Evolutionary conservation across 2,113 vertebrate genomes (phyloP), one percentile per base, ranked within the genome.

Genomic region (Suncus etruscus): DNA sequence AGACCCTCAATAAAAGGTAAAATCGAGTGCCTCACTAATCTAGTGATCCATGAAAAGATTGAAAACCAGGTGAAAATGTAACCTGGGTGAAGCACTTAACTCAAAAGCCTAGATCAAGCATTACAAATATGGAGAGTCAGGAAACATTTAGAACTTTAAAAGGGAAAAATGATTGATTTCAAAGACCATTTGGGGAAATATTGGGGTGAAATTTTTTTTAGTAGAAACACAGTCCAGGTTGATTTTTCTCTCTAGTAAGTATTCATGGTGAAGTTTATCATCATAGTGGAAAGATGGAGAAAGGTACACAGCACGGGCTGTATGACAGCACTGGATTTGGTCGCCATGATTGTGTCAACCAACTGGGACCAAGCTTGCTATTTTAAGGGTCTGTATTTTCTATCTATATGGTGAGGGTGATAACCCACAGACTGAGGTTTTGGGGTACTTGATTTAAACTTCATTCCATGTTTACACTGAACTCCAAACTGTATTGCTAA

Each of bases 1-100:
- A 95, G 86, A 83, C 86, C 66, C 69, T 72, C 47, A 84, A 54
- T 94, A 91, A 90, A 94, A 94, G 94, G 88, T 92, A 94, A 93
- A 95, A 86, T 90, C 69, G 74, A 86, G 87, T 94, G 84, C 47
- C 83, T 83, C 75, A 48, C 58, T 84, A 89, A 93, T 94, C 90
- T 86, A 87, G 80, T 47, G 70, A 48, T 58, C 88, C 63, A 83
- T 54, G 15, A 88, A 47, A 90, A 81, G 86, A 63, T 45, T 85
- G 94, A 77, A 75, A 94, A 94, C 86, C 65, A 87, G 83, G 74
- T 0, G 47, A 84, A 90, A 93, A 90, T 91, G 88, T 89, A 92
- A 87, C 39, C 51, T 68, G 58, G 68, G 22, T 27, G 27, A 74
- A 80, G 84, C 68, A 77, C 32, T 68, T 24, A 90, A 78, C 45